Conservation (phyloP, 2,797 vertebrate genomes). For the Enteromius viviparus region DNA sequence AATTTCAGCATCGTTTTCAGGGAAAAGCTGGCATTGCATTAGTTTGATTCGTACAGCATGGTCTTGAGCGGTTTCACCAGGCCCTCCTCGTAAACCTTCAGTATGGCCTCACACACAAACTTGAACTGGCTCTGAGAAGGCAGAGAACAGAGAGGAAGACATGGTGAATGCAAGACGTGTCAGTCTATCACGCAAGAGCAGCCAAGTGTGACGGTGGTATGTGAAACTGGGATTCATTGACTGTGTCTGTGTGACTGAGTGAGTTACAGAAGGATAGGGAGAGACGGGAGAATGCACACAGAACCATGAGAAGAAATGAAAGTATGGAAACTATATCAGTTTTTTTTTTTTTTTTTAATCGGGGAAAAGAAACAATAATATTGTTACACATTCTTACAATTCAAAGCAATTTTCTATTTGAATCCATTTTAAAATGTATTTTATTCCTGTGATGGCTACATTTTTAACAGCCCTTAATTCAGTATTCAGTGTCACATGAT, state of each 20-base stretch:
- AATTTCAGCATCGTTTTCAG: slow-evolving; percentile 8
- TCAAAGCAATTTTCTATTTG: not conserved
- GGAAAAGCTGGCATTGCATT: slow-evolving; percentile 59
- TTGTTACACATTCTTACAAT: not conserved
- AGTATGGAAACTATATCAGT: not conserved
- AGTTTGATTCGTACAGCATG: slow-evolving; percentile 79
- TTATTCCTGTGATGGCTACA: not conserved
- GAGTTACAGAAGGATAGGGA: not conserved
- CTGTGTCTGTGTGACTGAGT: not conserved
- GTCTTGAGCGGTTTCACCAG: slow-evolving; percentile 86
- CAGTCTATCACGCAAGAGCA: not conserved
- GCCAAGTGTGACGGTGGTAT: not conserved
- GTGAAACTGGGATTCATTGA: slow-evolving; percentile 9
- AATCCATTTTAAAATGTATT: not conserved
- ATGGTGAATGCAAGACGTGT: slow-evolving; percentile 9
- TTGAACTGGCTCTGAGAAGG: slow-evolving; percentile 93
- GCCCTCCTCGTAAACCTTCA: slow-evolving; percentile 96
- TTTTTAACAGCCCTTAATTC: not conserved
- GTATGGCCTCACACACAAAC: slow-evolving; percentile 98
- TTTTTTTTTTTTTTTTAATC: too few species aligned
- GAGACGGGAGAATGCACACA: not conserved
- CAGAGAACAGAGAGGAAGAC: slow-evolving; percentile 13
- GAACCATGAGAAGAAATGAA: not conserved
- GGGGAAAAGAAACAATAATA: not conserved
- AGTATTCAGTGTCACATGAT: not conserved